Base-by-base conservation (phyloP, 2,113 vertebrate species). In the Collichthys lucidus region DNA sequence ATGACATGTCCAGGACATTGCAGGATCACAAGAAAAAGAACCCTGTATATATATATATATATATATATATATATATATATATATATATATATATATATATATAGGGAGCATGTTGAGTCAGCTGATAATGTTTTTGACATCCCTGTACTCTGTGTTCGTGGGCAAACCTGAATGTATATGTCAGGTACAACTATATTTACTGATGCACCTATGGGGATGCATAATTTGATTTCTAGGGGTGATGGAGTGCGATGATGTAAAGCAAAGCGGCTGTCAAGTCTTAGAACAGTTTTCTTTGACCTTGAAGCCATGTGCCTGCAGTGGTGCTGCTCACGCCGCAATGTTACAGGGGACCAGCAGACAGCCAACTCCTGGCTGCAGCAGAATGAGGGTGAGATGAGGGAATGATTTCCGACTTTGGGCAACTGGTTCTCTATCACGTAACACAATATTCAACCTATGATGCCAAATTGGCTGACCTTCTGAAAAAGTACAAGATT, bases 251-350 rank as follows among this genome's bases (percentile, higher is more conserved):
- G 62, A 57, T 84, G 85, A 82, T 82, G 63, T 66, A 82, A 57
- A 62, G 31, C 63, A 50, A 82, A 77, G 77, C 5, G 60, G 52
- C 63, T 77, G 82, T 52, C n/a, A 89, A 86, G 80, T 78, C 74
- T 79, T 83, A 5, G 67, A 74, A 80, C 60, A 20, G 63, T 88
- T 74, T 63, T 47, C 60, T 49, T 55, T 92, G 88, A 94, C 93
- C 93, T 94, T 94, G 91, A 81, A 81, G 80, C 53, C 29, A 14
- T 42, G 82, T 69, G 62, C 79, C 85, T 88, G 90, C 90, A 91
- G 91, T 85, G 77, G 86, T 75, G 84, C 79, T 61, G 79, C 87
- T 81, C 53, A 4, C 77, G 19, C 88, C 67, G 92, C 92, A 93
- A 52, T 92, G 91, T 90, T 83, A 80, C 64, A 66, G 79, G 6